Percentiles rank a stretch among this genome's conserved stretches.
phyloP scores from a whole-genome alignment of 2,797 vertebrate species.

The Craterocephalus amniculus region DNA sequence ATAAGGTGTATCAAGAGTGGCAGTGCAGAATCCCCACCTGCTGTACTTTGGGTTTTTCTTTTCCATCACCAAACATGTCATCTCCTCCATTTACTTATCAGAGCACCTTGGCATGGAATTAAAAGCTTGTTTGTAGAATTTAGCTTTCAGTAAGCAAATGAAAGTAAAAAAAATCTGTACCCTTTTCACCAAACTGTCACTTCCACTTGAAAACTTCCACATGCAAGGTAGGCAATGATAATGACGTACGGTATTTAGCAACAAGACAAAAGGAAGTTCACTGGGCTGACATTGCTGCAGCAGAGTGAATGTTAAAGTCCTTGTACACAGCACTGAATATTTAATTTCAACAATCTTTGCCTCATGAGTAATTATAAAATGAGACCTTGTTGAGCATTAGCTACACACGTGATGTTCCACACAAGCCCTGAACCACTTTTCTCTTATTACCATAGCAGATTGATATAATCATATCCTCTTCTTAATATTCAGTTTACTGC shows the following conservation, averaged over 20 bases:
- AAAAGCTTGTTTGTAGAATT: conserved; percentile 49
- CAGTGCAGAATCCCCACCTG: conserved; percentile 29
- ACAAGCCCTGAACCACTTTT: conserved; percentile 54
- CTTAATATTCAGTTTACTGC: conserved; percentile 75
- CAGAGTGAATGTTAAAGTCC: conserved; percentile 17
- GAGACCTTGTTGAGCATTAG: conserved; percentile 46
- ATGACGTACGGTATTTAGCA: conserved; percentile 15
- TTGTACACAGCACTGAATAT: conserved; percentile 41
- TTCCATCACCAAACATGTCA: conserved; percentile 64
- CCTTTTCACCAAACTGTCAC: conserved; percentile 44
- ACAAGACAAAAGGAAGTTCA: conserved; percentile 32
- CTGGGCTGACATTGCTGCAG: conserved; percentile 12
- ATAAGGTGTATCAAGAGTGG: conserved; percentile 51
- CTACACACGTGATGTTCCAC: conserved; percentile 34
- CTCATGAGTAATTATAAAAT: conserved; percentile 49
- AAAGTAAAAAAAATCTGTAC: conserved; percentile 31
- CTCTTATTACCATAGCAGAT: conserved; percentile 66
- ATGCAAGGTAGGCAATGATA: conserved; percentile 54
- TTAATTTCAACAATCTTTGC: conserved; percentile 58
- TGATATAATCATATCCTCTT: conserved; percentile 72
- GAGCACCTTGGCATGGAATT: conserved; percentile 59
- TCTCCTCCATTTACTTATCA: conserved; percentile 53
- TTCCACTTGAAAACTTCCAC: conserved; percentile 21
- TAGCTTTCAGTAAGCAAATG: conserved; percentile 28
- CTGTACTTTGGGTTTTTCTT: conserved; percentile 42